A percentile compares a stretch with the other conserved stretches of the same genome.
phyloP scores from a whole-genome alignment of 2,888 invertebrate genomes.

The Clitarchus hookeri region DNA sequence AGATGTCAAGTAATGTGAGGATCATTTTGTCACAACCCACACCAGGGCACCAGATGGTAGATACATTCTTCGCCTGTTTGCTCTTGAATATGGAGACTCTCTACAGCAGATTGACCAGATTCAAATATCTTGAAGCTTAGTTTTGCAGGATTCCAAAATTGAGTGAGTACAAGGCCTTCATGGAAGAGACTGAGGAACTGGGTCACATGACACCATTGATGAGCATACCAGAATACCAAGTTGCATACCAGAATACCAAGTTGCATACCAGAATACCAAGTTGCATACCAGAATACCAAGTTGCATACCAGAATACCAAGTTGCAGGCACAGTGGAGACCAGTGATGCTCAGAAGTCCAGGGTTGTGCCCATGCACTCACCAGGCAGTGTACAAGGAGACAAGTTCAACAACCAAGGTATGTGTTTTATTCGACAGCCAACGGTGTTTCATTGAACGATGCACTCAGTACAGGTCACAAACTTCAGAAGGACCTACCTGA shows the following conservation, averaged over 20 bases:
- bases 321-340: background rate
- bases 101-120: background rate
- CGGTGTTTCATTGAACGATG: background rate
- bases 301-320: background rate
- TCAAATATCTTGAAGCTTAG: background rate
- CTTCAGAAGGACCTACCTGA: background rate
- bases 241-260: background rate
- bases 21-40: too few relatives aligned
- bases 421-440: background rate
- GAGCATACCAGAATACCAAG: too few relatives aligned
- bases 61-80: background rate
- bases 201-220: background rate
- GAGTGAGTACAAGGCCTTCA: background rate
- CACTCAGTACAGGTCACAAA: background rate
- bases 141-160: background rate
- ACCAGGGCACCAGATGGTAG: background rate
- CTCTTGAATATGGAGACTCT: background rate
- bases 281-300: background rate
- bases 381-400: too few relatives aligned
- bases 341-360: too few relatives aligned
- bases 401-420: too few relatives aligned
- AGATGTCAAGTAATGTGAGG: too few relatives aligned
- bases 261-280: background rate
- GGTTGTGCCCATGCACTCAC: too few relatives aligned
- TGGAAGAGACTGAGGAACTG: background rate